Evolutionary conservation across 2,797 vertebrate genomes (phyloP).

Genomic region (Falco rusticolus): DNA sequence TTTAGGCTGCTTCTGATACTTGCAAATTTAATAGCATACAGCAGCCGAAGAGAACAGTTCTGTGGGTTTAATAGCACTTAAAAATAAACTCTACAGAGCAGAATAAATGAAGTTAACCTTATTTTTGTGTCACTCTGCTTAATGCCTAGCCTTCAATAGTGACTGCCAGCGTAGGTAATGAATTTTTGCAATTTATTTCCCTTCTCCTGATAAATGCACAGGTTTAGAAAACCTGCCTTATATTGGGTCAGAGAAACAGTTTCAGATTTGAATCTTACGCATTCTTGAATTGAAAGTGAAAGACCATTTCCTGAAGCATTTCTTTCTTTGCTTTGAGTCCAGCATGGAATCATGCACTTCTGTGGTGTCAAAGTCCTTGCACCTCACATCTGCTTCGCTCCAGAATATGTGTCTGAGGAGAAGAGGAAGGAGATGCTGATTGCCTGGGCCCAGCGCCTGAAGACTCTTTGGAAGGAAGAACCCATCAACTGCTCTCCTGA

Average conservation of each 20-base stretch:
- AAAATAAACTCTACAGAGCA: not conserved
- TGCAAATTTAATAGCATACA: not conserved
- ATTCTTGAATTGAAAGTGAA: not conserved
- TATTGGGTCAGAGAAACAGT: not conserved
- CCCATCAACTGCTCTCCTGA: slow-evolving; percentile 79
- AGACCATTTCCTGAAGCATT: not conserved
- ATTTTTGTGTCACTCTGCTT: not conserved
- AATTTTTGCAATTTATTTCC: not conserved
- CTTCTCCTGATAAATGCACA: not conserved
- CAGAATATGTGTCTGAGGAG: slow-evolving; percentile 61
- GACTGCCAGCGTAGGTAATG: not conserved
- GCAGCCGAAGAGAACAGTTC: not conserved
- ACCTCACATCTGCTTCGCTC: slow-evolving; percentile 87
- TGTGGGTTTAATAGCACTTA: not conserved
- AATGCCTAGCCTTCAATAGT: not conserved
- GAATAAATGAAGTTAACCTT: not conserved
- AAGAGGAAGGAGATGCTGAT: slow-evolving; percentile 73
- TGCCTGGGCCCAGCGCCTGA: slow-evolving; percentile 79
- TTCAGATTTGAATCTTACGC: not conserved
- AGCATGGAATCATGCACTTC: slow-evolving; percentile 87
- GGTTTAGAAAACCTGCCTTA: not conserved
- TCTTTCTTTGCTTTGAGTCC: not conserved
- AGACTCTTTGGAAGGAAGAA: slow-evolving; percentile 79
- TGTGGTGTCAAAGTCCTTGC: slow-evolving; percentile 87
- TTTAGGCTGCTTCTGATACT: not conserved